phyloP scores from a whole-genome alignment of 35 echinoderm and acorn worm species.

The Ophioderma brevispina region DNA sequence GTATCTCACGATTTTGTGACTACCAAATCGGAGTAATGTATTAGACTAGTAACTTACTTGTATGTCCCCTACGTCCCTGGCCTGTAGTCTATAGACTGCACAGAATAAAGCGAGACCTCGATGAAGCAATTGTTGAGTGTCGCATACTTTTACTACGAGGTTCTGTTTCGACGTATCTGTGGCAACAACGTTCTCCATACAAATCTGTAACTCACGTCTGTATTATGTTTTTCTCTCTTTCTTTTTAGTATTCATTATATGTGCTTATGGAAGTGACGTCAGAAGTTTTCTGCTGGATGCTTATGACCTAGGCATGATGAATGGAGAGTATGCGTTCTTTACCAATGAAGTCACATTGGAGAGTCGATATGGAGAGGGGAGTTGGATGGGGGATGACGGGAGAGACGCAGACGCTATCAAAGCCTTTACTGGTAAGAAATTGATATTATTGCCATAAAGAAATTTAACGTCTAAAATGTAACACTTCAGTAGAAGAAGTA shows the following conservation, averaged over 20 bases:
- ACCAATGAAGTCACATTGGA: constrained; percentile 36
- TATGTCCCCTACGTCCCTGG: no score
- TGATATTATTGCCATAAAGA: no score
- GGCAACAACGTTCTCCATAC: not conserved
- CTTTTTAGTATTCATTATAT: constrained; percentile 47
- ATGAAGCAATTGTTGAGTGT: not conserved
- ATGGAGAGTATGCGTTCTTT: constrained; percentile 55
- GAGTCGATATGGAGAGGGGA: not conserved
- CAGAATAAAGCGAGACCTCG: not conserved
- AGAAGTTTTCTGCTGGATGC: constrained; percentile 45
- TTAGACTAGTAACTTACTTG: no score
- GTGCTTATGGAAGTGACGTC: constrained; percentile 59
- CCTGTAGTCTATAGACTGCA: no score
- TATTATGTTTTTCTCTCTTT: not conserved
- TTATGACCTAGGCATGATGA: constrained; percentile 20
- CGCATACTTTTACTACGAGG: not conserved
- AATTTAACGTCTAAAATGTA: no score
- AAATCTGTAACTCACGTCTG: not conserved
- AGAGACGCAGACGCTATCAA: constrained; percentile 35
- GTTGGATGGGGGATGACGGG: constrained; percentile 6
- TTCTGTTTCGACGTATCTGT: not conserved
- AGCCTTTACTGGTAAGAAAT: constrained; percentile 52
- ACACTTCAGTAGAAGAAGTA: no score
- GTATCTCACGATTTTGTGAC: no score
- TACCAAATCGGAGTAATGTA: no score